Conservation (phyloP, 2,113 vertebrate species). For the Calyptomena viridis region DNA sequence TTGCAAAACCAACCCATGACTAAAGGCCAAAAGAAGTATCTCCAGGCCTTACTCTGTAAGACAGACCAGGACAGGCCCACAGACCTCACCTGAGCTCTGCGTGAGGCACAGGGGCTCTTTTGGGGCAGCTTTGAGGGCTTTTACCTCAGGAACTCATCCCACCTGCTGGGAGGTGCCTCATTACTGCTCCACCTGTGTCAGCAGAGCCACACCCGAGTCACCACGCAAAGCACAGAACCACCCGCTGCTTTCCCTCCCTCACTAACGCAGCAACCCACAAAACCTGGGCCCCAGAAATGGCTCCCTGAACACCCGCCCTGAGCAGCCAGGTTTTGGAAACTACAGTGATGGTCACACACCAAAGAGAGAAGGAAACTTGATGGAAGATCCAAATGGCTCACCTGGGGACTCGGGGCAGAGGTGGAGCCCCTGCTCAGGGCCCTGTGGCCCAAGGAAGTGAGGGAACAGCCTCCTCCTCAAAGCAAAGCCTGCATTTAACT, state of each 20-base stretch:
- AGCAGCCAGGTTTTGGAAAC: background rate
- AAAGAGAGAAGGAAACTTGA: accelerated
- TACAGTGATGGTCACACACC: accelerated
- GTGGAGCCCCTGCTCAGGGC: background rate
- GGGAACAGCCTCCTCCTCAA: background rate
- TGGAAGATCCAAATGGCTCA: no score
- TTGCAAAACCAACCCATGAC: background rate
- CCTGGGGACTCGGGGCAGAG: background rate
- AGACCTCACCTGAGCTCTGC: accelerated
- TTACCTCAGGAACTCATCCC: background rate
- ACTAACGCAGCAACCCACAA: accelerated
- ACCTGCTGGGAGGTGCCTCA: no score
- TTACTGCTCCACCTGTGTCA: accelerated
- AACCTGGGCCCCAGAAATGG: background rate
- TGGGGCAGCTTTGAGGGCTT: accelerated
- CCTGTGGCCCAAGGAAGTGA: background rate
- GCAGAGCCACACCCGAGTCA: accelerated
- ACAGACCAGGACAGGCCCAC: accelerated
- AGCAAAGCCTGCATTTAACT: accelerated
- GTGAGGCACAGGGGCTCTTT: accelerated
- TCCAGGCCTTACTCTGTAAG: background rate
- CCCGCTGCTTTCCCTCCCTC: background rate
- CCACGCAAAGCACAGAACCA: accelerated
- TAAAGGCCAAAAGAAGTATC: background rate
- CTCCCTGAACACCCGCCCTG: background rate